Evolutionary conservation across 2,888 invertebrate species (phyloP), one percentile per base, ranked within the genome.

Genomic region (Schizotus pectinicornis): DNA sequence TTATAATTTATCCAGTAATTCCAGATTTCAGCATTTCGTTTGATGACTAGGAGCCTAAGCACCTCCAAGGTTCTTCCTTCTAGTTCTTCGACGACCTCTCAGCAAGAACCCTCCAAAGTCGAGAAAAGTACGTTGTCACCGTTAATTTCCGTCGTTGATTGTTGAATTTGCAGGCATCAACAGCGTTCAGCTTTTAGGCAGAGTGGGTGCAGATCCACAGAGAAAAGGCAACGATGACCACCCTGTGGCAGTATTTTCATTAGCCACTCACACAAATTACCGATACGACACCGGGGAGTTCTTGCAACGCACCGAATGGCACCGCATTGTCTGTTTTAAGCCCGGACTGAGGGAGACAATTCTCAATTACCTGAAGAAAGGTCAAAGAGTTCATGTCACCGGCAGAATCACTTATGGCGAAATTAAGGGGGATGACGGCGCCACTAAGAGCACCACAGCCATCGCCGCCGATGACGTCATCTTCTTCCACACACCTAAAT

Each of bases 281-380:
- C 90, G 88, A 46, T 88, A 89, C 79, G 89, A 89, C 70, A 81
- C 84, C 74, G 94, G 93, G 3, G 92, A 94, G 67, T 84, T 89
- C 73, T 80, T 90, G 48, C 94, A 95, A 75, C 88, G 91, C 70
- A 94, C 95, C 6, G 95, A 95, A 67, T 96, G 96, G 96, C 96
- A 96, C 79, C 84, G 92, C 69, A 80, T 96, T 45, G 89, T 91
- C 68, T 89, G 95, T 6, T 96, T 96, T 76, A 92, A 89, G 73
- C 94, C 94, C 2, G 85, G 85, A 51, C 83, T 97, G 1, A 83
- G 95, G 35, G 93, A 95, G 30, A 85, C 86, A 0, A 89, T 94
- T 0, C 86, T 89, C 73, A 88, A 87, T 72, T 92, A 86, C 74
- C 77, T 95, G 54, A 91, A 87, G 71, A 95, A 94, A 80, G 96